A percentile compares a stretch with the other conserved stretches of the same genome.
Conservation (phyloP, 2,113 vertebrate genomes). For the Platycercus adscitus region DNA sequence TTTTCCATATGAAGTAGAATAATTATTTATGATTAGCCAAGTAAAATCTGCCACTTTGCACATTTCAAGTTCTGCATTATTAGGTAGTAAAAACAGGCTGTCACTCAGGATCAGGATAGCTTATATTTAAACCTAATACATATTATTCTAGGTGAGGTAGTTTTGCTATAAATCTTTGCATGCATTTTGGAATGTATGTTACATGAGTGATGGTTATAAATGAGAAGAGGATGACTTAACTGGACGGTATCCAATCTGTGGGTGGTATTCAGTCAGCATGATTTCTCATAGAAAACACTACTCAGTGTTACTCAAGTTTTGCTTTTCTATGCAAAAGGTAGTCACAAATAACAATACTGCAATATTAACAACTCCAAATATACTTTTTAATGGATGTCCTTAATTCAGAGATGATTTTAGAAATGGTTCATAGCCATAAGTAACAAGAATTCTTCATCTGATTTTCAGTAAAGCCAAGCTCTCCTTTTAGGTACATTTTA, state of each 20-base stretch:
- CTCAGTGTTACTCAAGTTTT: background rate
- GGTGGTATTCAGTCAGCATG: background rate
- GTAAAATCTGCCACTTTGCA: background rate
- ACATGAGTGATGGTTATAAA: background rate
- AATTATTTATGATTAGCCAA: background rate
- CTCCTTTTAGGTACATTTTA: background rate
- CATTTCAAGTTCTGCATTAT: background rate
- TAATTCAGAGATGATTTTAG: background rate
- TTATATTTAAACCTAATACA: constrained; percentile 11
- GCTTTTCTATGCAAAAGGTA: background rate
- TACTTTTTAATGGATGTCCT: background rate
- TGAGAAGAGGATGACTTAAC: background rate
- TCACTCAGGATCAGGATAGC: background rate
- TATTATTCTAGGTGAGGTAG: background rate
- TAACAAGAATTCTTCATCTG: background rate
- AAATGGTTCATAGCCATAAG: background rate
- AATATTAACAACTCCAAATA: background rate
- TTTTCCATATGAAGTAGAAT: background rate
- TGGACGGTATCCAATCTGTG: background rate
- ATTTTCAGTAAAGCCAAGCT: background rate
- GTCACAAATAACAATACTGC: background rate
- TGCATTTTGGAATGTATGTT: background rate
- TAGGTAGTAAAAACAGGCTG: background rate
- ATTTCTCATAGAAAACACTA: background rate
- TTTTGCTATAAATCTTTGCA: background rate